phyloP scores from a whole-genome alignment of 2,113 vertebrate genomes.

The Toxostoma redivivum region DNA sequence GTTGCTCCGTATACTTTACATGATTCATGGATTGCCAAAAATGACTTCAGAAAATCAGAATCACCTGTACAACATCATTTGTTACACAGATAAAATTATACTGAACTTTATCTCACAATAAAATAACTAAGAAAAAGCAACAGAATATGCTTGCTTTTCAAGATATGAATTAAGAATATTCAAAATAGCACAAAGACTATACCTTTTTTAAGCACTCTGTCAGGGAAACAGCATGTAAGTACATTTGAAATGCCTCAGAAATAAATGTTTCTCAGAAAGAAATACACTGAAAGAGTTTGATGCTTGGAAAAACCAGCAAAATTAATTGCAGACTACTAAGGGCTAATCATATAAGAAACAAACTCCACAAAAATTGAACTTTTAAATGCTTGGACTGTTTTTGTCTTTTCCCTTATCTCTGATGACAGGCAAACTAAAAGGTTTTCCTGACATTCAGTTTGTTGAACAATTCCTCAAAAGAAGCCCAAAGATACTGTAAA shows the following conservation, averaged over 20 bases:
- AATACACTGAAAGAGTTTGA: background rate
- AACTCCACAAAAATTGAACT: background rate
- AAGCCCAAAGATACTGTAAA: background rate
- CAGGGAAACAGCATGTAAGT: background rate
- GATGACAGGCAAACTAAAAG: background rate
- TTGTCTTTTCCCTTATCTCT: background rate
- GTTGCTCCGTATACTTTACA: conserved; percentile 87
- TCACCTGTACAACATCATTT: conserved; percentile 62
- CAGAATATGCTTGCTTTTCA: background rate
- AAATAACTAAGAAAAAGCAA: background rate
- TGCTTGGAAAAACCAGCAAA: background rate
- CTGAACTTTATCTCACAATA: background rate
- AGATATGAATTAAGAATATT: background rate
- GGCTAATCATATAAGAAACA: background rate
- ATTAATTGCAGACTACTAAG: background rate
- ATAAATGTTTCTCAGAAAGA: background rate
- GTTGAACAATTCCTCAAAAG: background rate
- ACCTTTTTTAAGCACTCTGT: background rate
- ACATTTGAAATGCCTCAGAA: background rate
- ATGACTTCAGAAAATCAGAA: conserved; percentile 83
- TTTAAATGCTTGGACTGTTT: background rate
- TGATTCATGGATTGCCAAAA: conserved; percentile 90
- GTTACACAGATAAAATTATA: background rate
- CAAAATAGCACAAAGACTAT: background rate
- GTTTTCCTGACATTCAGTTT: background rate